Percentiles rank a stretch among this genome's conserved stretches.
phyloP scores from a whole-genome alignment of 2,888 invertebrate genomes.

The Saturnia pavonia region DNA sequence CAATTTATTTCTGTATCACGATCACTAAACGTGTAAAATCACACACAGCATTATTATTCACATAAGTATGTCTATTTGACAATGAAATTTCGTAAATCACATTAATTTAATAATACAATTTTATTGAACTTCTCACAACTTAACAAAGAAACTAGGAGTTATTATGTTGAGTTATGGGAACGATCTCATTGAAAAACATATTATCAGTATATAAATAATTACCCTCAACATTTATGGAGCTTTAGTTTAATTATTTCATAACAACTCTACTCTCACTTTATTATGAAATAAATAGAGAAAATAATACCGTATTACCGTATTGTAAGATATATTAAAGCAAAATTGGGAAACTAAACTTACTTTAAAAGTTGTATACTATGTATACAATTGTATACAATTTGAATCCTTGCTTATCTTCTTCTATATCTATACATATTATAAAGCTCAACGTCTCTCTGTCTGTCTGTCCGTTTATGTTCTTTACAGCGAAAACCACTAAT shows the following conservation, averaged over 20 bases:
- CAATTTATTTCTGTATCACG: conserved; percentile 23
- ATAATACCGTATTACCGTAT: not conserved
- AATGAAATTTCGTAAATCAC: conserved; percentile 38
- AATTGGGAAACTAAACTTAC: too few relatives aligned
- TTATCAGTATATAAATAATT: conserved; percentile 17
- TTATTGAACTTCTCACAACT: conserved; percentile 33
- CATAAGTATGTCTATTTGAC: conserved; percentile 39
- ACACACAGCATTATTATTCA: conserved; percentile 39
- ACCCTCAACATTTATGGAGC: conserved; percentile 17
- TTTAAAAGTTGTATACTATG: too few relatives aligned
- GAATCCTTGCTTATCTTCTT: too few relatives aligned
- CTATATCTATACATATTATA: too few relatives aligned
- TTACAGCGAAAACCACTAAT: too few relatives aligned
- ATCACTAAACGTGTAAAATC: conserved; percentile 34
- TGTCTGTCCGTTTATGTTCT: too few relatives aligned
- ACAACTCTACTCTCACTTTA: not conserved
- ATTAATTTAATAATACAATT: conserved; percentile 25
- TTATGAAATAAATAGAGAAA: not conserved
- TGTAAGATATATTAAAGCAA: not conserved
- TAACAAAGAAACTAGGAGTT: conserved; percentile 24
- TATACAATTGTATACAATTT: too few relatives aligned
- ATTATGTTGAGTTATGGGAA: conserved; percentile 19
- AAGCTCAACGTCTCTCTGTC: too few relatives aligned
- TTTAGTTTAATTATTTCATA: conserved; percentile 19
- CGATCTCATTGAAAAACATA: conserved; percentile 16